These are phyloP conservation scores for Corvus moneduloides DNA, from an alignment of 2,113 vertebrate species.

Conservation along the genomic window DNA sequence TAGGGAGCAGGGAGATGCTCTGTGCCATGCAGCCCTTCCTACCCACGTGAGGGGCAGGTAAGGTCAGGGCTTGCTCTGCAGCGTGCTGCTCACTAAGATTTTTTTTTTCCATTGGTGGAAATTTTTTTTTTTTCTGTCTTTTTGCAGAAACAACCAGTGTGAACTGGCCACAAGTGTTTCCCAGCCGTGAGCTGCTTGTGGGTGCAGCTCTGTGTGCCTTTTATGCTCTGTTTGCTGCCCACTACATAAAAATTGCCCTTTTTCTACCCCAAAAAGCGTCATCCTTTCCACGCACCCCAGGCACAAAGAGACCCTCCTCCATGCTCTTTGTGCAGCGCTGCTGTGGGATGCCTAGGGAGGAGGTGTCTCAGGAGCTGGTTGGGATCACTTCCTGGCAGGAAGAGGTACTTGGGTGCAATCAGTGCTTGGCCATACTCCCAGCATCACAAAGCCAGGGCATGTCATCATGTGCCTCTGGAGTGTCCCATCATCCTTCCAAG, in stretches of 20 bases:
- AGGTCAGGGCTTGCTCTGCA: not conserved
- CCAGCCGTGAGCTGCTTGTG: not conserved
- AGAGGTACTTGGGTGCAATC: fast-evolving
- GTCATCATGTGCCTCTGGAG: not conserved
- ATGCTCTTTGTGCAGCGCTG: fast-evolving
- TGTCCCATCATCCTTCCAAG: not conserved
- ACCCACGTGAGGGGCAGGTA: fast-evolving
- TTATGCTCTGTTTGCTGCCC: not conserved
- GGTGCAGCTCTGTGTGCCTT: not conserved
- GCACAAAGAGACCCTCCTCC: not conserved
- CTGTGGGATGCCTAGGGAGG: not conserved
- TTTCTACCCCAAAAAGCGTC: not conserved
- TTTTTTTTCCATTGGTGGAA: not conserved
- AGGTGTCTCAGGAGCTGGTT: not conserved
- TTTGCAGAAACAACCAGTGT: not conserved
- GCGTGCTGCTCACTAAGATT: not conserved
- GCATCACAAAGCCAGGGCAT: not conserved
- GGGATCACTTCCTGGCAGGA: not conserved
- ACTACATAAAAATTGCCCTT: not conserved
- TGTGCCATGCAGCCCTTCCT: not conserved
- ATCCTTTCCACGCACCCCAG: fast-evolving
- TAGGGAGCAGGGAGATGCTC: not conserved
- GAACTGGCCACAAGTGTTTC: not conserved
- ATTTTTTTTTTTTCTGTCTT: not conserved
- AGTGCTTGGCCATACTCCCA: not conserved